phyloP scores from a whole-genome alignment of 1,140 invertebrate species.

The Theocolax elegans region DNA sequence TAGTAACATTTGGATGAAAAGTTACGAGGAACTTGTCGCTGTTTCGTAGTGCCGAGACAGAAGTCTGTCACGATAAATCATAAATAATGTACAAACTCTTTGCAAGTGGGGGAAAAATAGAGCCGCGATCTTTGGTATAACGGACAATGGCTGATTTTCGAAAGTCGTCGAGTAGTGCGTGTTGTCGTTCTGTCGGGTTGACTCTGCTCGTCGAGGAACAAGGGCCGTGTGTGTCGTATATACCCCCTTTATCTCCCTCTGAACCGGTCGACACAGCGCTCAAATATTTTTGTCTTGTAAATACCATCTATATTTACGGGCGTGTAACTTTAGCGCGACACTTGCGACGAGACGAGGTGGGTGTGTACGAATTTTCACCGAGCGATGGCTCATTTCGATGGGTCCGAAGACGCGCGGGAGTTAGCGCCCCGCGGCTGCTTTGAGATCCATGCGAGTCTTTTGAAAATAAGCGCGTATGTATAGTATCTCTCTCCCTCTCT shows the following conservation, averaged over 20 bases:
- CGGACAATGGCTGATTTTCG: constrained; percentile 1
- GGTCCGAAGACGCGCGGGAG: constrained; percentile 40
- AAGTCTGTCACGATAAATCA: constrained; percentile 40
- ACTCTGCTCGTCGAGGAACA: too few relatives aligned
- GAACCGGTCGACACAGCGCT: too few relatives aligned
- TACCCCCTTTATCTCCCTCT: too few relatives aligned
- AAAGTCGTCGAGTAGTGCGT: background rate
- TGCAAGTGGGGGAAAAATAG: constrained; percentile 4
- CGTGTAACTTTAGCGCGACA: constrained; percentile 61
- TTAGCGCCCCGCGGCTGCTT: constrained; percentile 23
- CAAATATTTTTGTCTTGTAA: constrained; percentile 62
- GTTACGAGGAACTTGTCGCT: constrained; percentile 18
- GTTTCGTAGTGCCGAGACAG: constrained; percentile 10
- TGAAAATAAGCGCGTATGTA: constrained; percentile 39
- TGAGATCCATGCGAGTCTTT: constrained; percentile 30
- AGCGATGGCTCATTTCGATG: constrained; percentile 62
- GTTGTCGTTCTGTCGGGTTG: constrained; percentile 28
- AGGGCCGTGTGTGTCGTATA: too few relatives aligned
- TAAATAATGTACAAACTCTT: constrained; percentile 38
- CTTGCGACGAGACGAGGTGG: constrained; percentile 56
- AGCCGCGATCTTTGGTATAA: constrained; percentile 16
- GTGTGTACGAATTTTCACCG: constrained; percentile 58
- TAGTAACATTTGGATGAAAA: too few relatives aligned
- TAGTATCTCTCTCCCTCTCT: too few relatives aligned
- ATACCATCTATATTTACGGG: constrained; percentile 65